Conservation (phyloP, 2,888 invertebrate species). For the Ganaspis brasiliensis region DNA sequence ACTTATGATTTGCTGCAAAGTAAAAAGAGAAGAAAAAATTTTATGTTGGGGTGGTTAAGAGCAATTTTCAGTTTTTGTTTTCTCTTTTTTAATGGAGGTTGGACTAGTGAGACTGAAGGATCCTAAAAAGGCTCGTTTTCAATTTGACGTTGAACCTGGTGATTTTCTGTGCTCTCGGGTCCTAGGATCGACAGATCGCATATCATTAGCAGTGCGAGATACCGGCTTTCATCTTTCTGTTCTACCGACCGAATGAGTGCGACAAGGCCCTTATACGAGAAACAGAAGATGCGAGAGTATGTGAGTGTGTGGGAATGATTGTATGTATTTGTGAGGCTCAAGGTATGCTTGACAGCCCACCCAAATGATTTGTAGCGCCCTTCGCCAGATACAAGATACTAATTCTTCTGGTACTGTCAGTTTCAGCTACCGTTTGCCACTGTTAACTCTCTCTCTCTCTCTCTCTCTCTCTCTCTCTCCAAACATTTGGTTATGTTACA, state of each 20-base stretch:
- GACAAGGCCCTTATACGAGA: slow-evolving; percentile 44
- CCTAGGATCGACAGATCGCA: slow-evolving; percentile 61
- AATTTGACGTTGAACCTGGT: slow-evolving; percentile 36
- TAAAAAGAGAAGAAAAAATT: too few relatives aligned
- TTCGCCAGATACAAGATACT: slow-evolving; percentile 65
- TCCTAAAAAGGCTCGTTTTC: slow-evolving; percentile 10
- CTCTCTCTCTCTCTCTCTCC: slow-evolving; percentile 32
- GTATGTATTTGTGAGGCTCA: slow-evolving; percentile 51
- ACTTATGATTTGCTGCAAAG: too few relatives aligned
- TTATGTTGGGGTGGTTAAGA: too few relatives aligned
- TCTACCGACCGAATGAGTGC: slow-evolving; percentile 38
- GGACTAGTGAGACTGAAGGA: too few relatives aligned
- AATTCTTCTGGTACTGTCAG: slow-evolving; percentile 65
- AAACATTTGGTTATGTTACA: slow-evolving; percentile 55
- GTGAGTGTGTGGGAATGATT: neutral
- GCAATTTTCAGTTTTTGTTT: too few relatives aligned
- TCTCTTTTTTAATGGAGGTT: too few relatives aligned
- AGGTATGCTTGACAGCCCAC: slow-evolving; percentile 63
- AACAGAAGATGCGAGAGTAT: slow-evolving; percentile 37
- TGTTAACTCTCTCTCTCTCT: slow-evolving; percentile 48
- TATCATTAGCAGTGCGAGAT: slow-evolving; percentile 66
- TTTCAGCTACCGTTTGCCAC: slow-evolving; percentile 65
- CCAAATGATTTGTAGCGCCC: slow-evolving; percentile 68
- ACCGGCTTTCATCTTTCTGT: slow-evolving; percentile 63
- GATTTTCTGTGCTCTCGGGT: slow-evolving; percentile 43